Percentiles rank a stretch among this genome's conserved stretches.
phyloP scores from a whole-genome alignment of 2,888 invertebrate species.

The Sinhomidia bicolor region DNA sequence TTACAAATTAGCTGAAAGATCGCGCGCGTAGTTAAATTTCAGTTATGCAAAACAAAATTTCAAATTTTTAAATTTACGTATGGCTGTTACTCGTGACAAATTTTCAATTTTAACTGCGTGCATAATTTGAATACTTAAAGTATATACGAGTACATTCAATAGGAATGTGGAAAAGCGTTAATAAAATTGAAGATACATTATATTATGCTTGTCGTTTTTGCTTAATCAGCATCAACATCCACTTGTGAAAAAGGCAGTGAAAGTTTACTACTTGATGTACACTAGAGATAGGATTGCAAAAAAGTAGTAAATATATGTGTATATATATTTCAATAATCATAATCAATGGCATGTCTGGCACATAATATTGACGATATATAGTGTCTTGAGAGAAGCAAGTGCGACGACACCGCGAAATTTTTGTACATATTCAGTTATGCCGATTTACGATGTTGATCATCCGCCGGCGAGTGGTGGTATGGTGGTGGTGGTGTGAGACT shows the following conservation, averaged over 20 bases:
- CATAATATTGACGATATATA: neutral
- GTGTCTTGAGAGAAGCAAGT: neutral
- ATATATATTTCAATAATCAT: neutral
- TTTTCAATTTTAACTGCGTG: no score
- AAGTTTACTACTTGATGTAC: slow-evolving; percentile 13
- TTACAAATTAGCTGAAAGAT: no score
- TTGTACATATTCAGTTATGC: no score
- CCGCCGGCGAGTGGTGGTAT: neutral
- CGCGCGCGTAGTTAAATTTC: no score
- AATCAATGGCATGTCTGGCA: slow-evolving; percentile 17
- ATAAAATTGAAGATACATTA: neutral
- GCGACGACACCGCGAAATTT: neutral
- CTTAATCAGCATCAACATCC: neutral
- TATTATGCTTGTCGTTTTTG: neutral
- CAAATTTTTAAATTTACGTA: no score
- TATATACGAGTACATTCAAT: neutral
- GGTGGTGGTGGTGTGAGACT: neutral
- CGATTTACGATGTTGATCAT: neutral
- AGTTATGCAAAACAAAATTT: no score
- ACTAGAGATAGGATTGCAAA: neutral
- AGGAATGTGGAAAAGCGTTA: neutral
- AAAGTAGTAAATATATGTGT: neutral
- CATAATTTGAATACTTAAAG: no score
- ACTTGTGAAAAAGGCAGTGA: neutral
- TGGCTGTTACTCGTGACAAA: no score